Base-by-base conservation (phyloP, 2,113 vertebrate species). In the Rynchops niger region DNA sequence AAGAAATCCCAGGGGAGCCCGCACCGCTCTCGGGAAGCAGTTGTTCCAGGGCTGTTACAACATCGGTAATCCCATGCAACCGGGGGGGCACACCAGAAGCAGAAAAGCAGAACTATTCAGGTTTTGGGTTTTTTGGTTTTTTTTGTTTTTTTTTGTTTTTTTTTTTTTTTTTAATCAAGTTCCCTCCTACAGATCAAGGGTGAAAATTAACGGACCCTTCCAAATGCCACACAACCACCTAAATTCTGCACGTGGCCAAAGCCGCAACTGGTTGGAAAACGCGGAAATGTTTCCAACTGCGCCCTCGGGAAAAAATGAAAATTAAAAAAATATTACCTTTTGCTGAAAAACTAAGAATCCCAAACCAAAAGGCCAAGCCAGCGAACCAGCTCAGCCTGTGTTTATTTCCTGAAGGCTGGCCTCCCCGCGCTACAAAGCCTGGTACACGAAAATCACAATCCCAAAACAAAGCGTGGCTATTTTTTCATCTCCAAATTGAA, bases 171-270 rank as follows among this genome's bases (percentile, higher is more conserved):
- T 80, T 62, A 25, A 45, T n/a, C 40, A 42, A 18, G 26, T 15
- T 61, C 2, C 18, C 6, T 26, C 34, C 50, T 62, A 56, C 32
- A 40, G 56, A 6, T 42, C 23, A 21, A 71, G 58, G 84, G 19
- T 56, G 45, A 74, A 66, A 42, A 38, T 61, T 17, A 25, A 36
- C 0, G 12, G 23, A 30, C 21, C 21, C 12, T 27, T 45, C 52
- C 40, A 27, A 78, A 32, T 1, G 12, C 52, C 36, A 5, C 36
- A 16, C 30, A 27, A 8, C 19, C 50, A 12, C 30, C 30, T 27
- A 0, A 0, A 3, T 12, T 53, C 53, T 43, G 29, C n/a, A 7
- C 0, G 0, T 0, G 78, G 12, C 38, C 34, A 26, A 30, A 25
- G 42, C 32, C 22, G 6, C 1, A 1, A 3, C 25, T 30, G 21